Conservation (phyloP, 2,113 vertebrate species). For the Urocynchramus pylzowi region DNA sequence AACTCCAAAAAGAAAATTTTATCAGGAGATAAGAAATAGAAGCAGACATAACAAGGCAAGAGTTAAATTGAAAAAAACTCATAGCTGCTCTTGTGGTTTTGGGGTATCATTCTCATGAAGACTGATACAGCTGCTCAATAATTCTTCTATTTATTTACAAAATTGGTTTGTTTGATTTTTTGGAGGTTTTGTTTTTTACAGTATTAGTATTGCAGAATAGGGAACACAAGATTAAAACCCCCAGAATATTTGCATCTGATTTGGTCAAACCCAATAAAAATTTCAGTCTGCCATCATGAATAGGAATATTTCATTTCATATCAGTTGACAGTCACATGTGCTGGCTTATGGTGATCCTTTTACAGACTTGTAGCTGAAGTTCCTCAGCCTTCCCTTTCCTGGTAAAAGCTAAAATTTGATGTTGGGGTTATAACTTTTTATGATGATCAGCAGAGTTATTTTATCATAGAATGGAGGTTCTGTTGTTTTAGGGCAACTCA, state of each 20-base stretch:
- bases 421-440: not conserved
- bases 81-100: not conserved
- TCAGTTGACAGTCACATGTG: not conserved
- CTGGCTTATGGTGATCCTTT: not conserved
- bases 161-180: not conserved
- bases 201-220: not conserved
- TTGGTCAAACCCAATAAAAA: not conserved
- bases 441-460: not conserved
- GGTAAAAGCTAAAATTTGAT: not conserved
- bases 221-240: fast-evolving
- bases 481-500: not conserved
- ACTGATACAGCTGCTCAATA: not conserved
- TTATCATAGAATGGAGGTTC: not conserved
- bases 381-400: not conserved
- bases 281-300: not conserved
- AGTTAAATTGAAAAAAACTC: not conserved
- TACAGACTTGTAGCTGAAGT: not conserved
- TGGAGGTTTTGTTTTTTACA: not conserved
- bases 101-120: not conserved
- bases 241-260: not conserved
- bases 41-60: not conserved
- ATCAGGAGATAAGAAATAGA: not conserved
- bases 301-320: not conserved
- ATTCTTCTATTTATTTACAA: not conserved
- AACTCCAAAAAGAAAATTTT: not conserved